Evolutionary conservation across 2,113 vertebrate species (phyloP), one percentile per base, ranked within the genome.

Genomic region (Limanda limanda): DNA sequence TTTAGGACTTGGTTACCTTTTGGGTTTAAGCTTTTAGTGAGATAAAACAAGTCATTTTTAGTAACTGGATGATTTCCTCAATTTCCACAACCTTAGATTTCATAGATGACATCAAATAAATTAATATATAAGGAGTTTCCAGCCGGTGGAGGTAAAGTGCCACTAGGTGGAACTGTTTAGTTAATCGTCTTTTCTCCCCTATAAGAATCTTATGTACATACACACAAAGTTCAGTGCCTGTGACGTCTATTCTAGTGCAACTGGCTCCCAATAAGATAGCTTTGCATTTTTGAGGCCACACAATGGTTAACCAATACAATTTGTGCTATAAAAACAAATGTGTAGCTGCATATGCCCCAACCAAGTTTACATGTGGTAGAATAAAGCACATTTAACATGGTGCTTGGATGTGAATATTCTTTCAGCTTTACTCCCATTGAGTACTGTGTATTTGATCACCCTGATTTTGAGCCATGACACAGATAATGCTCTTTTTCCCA

Each of bases 151-250:
- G 48, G 1, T 5, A 63, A 68, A 59, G 31, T 52, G 35, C 74
- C 64, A 82, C 68, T 68, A 77, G 58, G 58, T 77, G 68, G 68
- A 45, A 21, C 17, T 65, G 15, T 74, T 69, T 54, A 25, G 8
- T 64, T 35, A 15, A 13, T 6, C 4, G 25, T 52, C 0, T 65
- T 65, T 54, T 58, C 11, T 3, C 35, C 27, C 42, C 48, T 37
- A 2, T 9, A 37, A 37, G 8, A 37, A 37, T 37, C 35, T 37
- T 37, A 10, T 10, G 9, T 37, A 9, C 40, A 35, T 8, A 9
- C 48, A 31, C 6, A 31, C 6, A 56, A 56, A 14, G 18, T 31
- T 51, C 2, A n/a, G 20, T 21, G n/a, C 37, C 6, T 58, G 5
- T 52, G 1, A 31, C 31, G 6, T 31, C 31, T 31, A 31, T 31